A percentile compares a stretch with the other conserved stretches of the same genome.
phyloP scores from a whole-genome alignment of 2,888 invertebrate genomes.

The Papilio gigon region DNA sequence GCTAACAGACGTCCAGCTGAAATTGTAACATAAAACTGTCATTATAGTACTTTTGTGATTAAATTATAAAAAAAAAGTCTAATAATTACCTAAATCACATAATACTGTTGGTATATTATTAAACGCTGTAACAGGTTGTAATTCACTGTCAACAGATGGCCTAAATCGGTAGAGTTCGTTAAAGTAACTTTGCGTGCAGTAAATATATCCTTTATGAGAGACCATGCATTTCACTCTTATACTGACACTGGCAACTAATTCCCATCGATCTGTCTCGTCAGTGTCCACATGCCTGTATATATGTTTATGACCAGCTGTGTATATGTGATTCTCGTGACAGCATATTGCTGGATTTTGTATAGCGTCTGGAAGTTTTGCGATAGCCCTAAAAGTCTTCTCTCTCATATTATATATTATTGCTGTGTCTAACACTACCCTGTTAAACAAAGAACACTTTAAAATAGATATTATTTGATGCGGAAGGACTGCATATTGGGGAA shows the following conservation, averaged over 20 bases:
- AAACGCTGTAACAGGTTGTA: conserved; percentile 57
- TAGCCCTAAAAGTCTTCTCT: conserved; percentile 56
- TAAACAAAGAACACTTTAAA: conserved; percentile 44
- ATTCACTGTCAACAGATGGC: conserved; percentile 55
- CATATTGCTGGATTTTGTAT: conserved; percentile 71
- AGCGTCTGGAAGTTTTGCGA: conserved; percentile 65
- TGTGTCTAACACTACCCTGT: conserved; percentile 66
- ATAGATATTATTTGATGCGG: too few species aligned
- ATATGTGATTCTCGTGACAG: conserved; percentile 58
- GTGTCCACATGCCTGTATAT: conserved; percentile 63
- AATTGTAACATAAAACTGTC: too few species aligned
- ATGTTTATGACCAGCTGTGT: conserved; percentile 62
- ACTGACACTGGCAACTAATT: conserved; percentile 52
- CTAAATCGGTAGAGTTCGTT: conserved; percentile 63
- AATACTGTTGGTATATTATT: conserved; percentile 60
- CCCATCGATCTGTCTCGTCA: conserved; percentile 58
- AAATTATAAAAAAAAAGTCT: background rate
- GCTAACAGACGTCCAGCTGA: conserved; percentile 61
- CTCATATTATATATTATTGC: conserved; percentile 66
- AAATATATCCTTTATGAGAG: conserved; percentile 65
- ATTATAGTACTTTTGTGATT: too few species aligned
- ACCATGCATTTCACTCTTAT: conserved; percentile 60
- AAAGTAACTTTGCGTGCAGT: conserved; percentile 68
- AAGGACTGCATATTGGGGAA: too few species aligned
- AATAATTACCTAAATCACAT: conserved; percentile 63